phyloP scores from a whole-genome alignment of 1,140 invertebrate species.

The Rhynchophorus ferrugineus region DNA sequence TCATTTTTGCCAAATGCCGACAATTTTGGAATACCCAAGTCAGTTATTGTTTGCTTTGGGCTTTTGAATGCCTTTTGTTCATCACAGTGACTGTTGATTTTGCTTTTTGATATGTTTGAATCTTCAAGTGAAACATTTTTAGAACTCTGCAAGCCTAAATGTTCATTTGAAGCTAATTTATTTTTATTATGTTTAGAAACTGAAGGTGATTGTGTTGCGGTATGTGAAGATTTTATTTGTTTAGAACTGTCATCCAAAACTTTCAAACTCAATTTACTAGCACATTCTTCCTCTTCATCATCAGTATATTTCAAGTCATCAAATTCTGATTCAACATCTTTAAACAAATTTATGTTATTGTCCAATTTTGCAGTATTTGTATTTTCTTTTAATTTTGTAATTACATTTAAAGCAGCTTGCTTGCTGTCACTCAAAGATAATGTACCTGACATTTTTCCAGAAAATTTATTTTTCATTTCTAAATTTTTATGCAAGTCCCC shows the following conservation, averaged over 20 bases:
- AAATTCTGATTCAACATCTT: neutral
- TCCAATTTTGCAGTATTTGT: neutral
- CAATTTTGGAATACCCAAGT: conserved; percentile 24
- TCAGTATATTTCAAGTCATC: neutral
- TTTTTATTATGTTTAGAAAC: too few relatives aligned
- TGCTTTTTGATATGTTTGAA: neutral
- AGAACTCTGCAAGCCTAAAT: neutral
- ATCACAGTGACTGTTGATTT: too few relatives aligned
- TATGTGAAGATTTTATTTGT: too few relatives aligned
- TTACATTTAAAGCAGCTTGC: conserved; percentile 28
- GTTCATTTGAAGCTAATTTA: neutral
- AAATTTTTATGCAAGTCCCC: conserved; percentile 12
- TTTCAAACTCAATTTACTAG: neutral
- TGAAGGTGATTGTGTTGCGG: neutral
- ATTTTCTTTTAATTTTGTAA: conserved; percentile 30
- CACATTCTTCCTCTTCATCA: neutral
- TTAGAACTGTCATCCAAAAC: too few relatives aligned
- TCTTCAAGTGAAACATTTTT: neutral
- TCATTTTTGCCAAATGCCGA: conserved; percentile 19
- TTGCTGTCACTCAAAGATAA: conserved; percentile 33
- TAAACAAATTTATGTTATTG: neutral
- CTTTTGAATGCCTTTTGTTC: too few relatives aligned
- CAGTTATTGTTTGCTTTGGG: neutral
- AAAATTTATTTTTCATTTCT: conserved; percentile 18
- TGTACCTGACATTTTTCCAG: conserved; percentile 18